Percentiles rank a stretch among this genome's conserved stretches.
Conservation (phyloP, 1,140 invertebrate species). For the Drosophila burlai region DNA sequence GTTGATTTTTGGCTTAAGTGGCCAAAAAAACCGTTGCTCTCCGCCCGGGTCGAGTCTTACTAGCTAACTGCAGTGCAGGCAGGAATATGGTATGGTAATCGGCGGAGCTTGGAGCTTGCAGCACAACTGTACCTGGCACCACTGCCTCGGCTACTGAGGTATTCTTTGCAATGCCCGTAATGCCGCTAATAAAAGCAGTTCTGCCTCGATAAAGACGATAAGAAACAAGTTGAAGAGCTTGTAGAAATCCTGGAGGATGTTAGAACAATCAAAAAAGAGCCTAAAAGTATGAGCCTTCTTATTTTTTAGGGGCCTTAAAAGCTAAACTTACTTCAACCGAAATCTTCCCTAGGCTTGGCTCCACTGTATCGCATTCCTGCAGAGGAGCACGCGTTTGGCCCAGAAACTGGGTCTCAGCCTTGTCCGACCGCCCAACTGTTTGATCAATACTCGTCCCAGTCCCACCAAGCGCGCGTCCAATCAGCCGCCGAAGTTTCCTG, state of each 20-base stretch:
- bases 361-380: slow-evolving; percentile 25
- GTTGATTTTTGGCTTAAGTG: slow-evolving; percentile 76
- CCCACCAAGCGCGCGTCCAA: slow-evolving; percentile 25
- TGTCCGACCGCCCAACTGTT: slow-evolving; percentile 50
- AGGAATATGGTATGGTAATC: slow-evolving; percentile 24
- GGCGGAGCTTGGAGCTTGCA: slow-evolving; percentile 8
- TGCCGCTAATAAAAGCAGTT: slow-evolving; percentile 40
- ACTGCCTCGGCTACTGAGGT: slow-evolving; percentile 47
- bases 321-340: too few relatives aligned
- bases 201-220: not conserved
- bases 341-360: too few relatives aligned
- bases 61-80: slow-evolving; percentile 54
- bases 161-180: slow-evolving; percentile 36
- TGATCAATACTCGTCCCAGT: slow-evolving; percentile 65
- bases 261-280: fast-evolving
- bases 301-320: not conserved
- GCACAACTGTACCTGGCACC: slow-evolving; percentile 61
- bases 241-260: too few relatives aligned
- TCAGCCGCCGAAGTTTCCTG: slow-evolving; percentile 53
- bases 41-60: slow-evolving; percentile 74
- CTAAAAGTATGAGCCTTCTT: not conserved
- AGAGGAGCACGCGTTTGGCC: slow-evolving; percentile 25
- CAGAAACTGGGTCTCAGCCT: slow-evolving; percentile 39
- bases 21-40: slow-evolving; percentile 84
- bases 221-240: fast-evolving